Evolutionary conservation across 2,888 invertebrate genomes (phyloP), one percentile per base, ranked within the genome.

Genomic region (Empis stercorea): DNA sequence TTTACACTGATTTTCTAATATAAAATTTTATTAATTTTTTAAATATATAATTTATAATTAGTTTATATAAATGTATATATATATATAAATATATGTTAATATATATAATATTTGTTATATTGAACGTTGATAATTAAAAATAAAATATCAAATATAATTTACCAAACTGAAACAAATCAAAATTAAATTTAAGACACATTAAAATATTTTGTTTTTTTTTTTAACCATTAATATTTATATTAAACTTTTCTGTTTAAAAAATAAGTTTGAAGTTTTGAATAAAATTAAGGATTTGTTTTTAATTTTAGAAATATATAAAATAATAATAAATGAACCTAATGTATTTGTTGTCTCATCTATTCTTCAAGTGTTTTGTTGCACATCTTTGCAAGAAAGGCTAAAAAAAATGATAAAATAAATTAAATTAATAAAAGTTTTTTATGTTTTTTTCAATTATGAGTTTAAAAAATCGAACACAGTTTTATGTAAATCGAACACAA

Each of bases 321-420:
- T n/a, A n/a, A n/a, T n/a, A n/a, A n/a, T n/a, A 30, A 45, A 30
- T 47, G 45, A 47, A 46, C 32, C 49, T 49, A 58, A 59, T 58
- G 59, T 59, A 59, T 60, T 54, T 46, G 39, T n/a, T n/a, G 23
- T 44, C 36, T 34, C 5, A n/a, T 34, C n/a, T 34, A n/a, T 49
- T 56, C 50, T 60, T 48, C 45, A 56, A 64, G 59, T 57, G 73
- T 71, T 70, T 77, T 76, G 63, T 80, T 81, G 71, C 84, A 84
- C 80, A 92, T 81, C 77, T 80, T 83, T 75, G 83, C 81, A 71
- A 91, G 81, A 79, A 93, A 92, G 73, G 84, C 87, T 87, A 75
- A 49, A 73, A 68, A 57, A 54, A 53, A 56, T 55, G 45, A 52
- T n/a, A n/a, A n/a, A n/a, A n/a, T n/a, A 46, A 30, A 48, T 44